Evolutionary conservation across 2,797 vertebrate genomes (phyloP).

Genomic region (Uromys caudimaculatus): DNA sequence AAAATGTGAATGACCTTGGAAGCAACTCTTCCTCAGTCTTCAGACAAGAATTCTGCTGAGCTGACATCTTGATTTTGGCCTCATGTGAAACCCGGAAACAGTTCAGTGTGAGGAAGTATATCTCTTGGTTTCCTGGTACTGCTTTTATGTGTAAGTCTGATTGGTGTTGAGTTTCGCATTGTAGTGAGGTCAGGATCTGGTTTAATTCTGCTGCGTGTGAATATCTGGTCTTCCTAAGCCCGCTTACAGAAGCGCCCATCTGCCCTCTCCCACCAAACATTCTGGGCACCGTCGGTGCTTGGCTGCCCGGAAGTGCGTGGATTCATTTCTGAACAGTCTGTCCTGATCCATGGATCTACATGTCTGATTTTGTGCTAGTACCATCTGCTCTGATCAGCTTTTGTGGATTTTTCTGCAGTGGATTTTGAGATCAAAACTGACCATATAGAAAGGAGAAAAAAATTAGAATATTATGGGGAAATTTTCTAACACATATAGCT

Average conservation of each 20-base stretch:
- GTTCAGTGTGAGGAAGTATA: not conserved
- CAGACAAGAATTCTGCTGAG: not conserved
- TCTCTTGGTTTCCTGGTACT: not conserved
- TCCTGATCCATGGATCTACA: not conserved
- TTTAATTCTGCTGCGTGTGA: not conserved
- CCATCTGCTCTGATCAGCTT: not conserved
- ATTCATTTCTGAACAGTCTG: not conserved
- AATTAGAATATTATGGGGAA: not conserved
- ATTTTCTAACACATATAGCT: conserved; percentile 1
- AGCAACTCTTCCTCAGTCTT: not conserved
- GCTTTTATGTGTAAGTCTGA: not conserved
- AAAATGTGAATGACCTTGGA: not conserved
- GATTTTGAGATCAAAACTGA: conserved; percentile 34
- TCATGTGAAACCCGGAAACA: not conserved
- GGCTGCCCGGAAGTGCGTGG: not conserved
- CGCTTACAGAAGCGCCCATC: not conserved
- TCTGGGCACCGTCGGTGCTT: not conserved
- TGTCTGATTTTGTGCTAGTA: not conserved
- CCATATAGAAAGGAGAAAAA: not conserved
- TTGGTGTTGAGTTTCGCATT: not conserved
- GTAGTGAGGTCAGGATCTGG: not conserved
- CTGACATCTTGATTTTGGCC: not conserved
- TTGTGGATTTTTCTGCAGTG: not conserved
- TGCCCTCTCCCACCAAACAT: not conserved
- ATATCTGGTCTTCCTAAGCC: not conserved